These are phyloP conservation scores for Struthio camelus DNA, from an alignment of 2,113 vertebrate genomes.

Conservation along the genomic window DNA sequence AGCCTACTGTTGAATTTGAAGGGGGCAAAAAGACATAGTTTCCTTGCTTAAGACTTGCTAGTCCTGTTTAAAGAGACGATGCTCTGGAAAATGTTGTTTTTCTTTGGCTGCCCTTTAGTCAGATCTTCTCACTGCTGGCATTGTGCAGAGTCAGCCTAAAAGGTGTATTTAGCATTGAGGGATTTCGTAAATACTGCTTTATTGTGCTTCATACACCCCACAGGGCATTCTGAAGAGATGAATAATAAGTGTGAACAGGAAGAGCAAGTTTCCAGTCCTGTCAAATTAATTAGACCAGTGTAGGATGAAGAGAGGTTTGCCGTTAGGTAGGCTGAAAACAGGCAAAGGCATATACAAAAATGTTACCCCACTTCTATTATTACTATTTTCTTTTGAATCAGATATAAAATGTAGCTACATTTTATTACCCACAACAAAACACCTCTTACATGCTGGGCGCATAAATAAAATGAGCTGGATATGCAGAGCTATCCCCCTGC, in stretches of 20 bases:
- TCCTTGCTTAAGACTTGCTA: constrained; percentile 39
- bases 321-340: constrained; percentile 63
- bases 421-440: background rate
- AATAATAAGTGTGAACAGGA: constrained; percentile 75
- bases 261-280: constrained; percentile 75
- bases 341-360: constrained; percentile 51
- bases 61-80: constrained; percentile 39
- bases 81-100: constrained; percentile 67
- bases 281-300: constrained; percentile 75
- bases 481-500: background rate
- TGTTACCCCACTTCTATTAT: background rate
- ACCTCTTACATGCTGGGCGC: background rate
- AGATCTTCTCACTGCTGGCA: constrained; percentile 43
- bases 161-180: constrained; percentile 65
- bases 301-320: constrained; percentile 68
- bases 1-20: constrained; percentile 23
- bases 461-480: constrained; percentile 9
- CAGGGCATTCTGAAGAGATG: constrained; percentile 72
- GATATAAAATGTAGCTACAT: constrained; percentile 14
- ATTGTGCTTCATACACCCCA: constrained; percentile 51
- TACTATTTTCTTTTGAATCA: background rate
- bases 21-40: background rate
- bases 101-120: constrained; percentile 67
- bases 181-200: constrained; percentile 66
- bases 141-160: constrained; percentile 65